Conservation (phyloP, 2,888 invertebrate species). For the Rotaria sp. region DNA sequence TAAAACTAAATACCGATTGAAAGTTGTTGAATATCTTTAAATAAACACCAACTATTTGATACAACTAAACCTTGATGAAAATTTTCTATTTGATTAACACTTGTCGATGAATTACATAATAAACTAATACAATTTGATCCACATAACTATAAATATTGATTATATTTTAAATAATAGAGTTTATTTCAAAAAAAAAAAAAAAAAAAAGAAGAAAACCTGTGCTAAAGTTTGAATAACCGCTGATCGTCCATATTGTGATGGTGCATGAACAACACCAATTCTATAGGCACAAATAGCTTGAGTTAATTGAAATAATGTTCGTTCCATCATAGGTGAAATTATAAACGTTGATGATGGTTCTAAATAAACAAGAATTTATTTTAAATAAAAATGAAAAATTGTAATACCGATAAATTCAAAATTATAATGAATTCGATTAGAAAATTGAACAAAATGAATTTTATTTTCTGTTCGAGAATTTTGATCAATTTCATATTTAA, state of each 20-base stretch:
- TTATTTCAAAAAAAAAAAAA: too few species aligned
- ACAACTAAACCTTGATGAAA: not conserved
- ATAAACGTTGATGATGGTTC: conserved; percentile 19
- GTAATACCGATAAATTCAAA: not conserved
- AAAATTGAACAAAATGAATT: conserved; percentile 13
- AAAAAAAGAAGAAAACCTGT: not conserved
- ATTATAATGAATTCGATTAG: not conserved
- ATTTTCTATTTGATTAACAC: not conserved
- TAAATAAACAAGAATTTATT: not conserved
- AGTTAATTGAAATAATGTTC: conserved; percentile 10
- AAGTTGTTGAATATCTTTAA: not conserved
- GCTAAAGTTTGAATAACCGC: not conserved
- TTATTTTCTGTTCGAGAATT: not conserved
- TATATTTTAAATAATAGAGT: too few species aligned
- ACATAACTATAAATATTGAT: not conserved
- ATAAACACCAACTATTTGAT: not conserved
- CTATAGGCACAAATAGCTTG: not conserved
- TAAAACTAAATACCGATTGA: not conserved
- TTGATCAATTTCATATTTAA: not conserved
- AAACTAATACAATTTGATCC: not conserved
- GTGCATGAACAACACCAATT: not conserved
- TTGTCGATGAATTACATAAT: not conserved
- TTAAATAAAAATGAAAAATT: not conserved
- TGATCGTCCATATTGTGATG: not conserved
- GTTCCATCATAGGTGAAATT: not conserved